phyloP scores from a whole-genome alignment of 2,113 vertebrate species.

The Dinomys branickii region DNA sequence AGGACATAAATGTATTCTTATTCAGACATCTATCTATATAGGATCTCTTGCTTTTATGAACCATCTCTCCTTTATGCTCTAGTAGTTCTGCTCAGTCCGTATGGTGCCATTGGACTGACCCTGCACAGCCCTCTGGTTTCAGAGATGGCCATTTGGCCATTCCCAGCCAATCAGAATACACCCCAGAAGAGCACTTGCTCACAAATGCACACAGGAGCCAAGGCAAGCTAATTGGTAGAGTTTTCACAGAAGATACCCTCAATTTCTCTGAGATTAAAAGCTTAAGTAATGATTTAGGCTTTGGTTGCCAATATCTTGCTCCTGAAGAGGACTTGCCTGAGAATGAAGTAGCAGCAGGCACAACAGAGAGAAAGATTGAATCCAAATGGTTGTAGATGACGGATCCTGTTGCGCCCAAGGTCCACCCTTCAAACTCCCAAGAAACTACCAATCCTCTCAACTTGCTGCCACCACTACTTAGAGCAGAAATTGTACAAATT shows the following conservation, averaged over 20 bases:
- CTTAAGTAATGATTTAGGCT: not conserved
- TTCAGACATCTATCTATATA: not conserved
- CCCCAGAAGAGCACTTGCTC: not conserved
- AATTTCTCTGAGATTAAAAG: slow-evolving; percentile 43
- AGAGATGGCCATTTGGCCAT: not conserved
- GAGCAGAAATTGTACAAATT: slow-evolving; percentile 33
- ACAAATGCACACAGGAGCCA: not conserved
- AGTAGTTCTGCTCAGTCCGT: not conserved
- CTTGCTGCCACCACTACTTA: not conserved
- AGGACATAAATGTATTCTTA: not conserved
- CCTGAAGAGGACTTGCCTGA: slow-evolving; percentile 11
- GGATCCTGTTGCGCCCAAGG: not conserved
- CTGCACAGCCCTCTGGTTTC: not conserved
- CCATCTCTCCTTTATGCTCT: not conserved
- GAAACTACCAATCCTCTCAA: not conserved
- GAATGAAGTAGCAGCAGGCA: not conserved
- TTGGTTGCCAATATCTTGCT: slow-evolving; percentile 39
- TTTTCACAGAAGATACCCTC: not conserved
- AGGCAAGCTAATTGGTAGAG: not conserved
- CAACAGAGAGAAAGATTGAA: slow-evolving; percentile 4
- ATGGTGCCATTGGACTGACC: too few species aligned
- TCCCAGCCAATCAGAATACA: not conserved
- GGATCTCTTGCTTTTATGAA: not conserved
- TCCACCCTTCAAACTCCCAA: not conserved
- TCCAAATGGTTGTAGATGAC: not conserved